phyloP scores from a whole-genome alignment of 2,113 vertebrate species.

The Dromiciops gliroides region DNA sequence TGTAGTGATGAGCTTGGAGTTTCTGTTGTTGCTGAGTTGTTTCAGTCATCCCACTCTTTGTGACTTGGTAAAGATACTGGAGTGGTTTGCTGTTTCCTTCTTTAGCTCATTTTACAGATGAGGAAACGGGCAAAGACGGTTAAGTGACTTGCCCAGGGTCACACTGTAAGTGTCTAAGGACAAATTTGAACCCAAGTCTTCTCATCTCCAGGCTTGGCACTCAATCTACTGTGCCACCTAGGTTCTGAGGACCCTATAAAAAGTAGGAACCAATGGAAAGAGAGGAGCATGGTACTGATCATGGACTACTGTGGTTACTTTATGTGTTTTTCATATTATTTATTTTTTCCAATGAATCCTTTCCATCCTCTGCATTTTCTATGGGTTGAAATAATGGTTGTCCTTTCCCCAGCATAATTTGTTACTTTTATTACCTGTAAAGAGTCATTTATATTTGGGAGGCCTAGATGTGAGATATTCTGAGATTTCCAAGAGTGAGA shows the following conservation, averaged over 20 bases:
- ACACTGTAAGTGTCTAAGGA: neutral
- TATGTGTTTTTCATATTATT: neutral
- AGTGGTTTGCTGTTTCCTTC: neutral
- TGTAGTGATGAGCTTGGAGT: neutral
- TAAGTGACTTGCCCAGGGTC: neutral
- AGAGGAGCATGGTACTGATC: neutral
- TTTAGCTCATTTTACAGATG: neutral
- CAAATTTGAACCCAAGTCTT: neutral
- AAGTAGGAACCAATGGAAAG: neutral
- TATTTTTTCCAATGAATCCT: neutral
- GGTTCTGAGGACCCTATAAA: neutral
- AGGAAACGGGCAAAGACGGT: neutral
- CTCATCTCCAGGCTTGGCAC: neutral
- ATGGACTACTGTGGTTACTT: neutral
- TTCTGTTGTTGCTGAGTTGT: neutral
- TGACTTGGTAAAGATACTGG: neutral
- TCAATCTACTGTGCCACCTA: neutral
- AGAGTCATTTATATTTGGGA: neutral
- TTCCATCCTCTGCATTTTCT: neutral
- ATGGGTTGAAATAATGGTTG: neutral
- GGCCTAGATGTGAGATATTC: neutral
- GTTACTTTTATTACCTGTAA: neutral
- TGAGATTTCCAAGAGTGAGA: neutral
- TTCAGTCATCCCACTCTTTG: neutral
- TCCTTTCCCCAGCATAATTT: neutral